Conservation (phyloP, 2,888 invertebrate genomes). For the Oasisia sp. region DNA sequence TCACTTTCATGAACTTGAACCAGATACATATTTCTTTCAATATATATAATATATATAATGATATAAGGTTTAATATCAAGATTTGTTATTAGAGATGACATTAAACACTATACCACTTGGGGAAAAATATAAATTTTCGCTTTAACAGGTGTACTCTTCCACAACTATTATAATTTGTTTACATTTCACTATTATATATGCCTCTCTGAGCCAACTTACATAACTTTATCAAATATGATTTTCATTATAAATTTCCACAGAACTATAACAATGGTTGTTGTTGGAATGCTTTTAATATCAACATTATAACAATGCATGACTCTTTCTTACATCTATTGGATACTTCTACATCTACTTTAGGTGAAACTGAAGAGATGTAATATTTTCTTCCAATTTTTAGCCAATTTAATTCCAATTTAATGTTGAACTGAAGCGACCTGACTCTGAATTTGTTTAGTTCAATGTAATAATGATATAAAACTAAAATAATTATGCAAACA, state of each 20-base stretch:
- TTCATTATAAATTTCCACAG: neutral
- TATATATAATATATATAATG: too few species aligned
- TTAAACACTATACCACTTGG: too few species aligned
- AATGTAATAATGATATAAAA: neutral
- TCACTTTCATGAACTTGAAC: neutral
- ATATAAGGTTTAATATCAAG: too few species aligned
- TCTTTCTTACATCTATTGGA: neutral
- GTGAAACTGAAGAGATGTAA: neutral
- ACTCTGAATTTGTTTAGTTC: neutral
- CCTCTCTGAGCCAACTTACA: neutral
- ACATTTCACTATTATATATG: neutral
- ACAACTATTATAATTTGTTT: too few species aligned
- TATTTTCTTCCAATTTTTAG: neutral
- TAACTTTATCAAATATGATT: neutral
- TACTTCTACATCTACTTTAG: neutral
- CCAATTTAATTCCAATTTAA: too few species aligned
- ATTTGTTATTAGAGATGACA: too few species aligned
- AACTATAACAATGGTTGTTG: neutral
- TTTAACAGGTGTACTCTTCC: too few species aligned
- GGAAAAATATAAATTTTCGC: too few species aligned
- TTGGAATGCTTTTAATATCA: neutral
- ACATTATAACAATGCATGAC: neutral
- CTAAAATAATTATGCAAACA: neutral
- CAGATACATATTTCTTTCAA: neutral
- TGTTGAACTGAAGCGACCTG: neutral